Conservation (phyloP, 2,113 vertebrate genomes). For the Solea senegalensis region DNA sequence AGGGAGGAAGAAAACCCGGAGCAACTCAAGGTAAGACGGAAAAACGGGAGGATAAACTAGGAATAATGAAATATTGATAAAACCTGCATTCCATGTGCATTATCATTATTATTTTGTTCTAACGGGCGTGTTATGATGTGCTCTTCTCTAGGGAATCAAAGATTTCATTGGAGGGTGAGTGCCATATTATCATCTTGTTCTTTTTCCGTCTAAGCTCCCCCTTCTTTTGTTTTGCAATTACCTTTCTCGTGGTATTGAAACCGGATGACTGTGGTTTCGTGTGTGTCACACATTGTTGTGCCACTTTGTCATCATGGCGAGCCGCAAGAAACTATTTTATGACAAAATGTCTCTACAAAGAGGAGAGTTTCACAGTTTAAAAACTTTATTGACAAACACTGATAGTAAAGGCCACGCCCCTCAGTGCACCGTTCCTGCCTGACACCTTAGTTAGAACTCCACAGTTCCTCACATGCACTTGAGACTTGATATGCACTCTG, state of each 20-base stretch:
- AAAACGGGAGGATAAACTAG: neutral
- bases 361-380: no score
- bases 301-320: no score
- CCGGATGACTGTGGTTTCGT: constrained; percentile 24
- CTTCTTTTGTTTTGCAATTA: constrained; percentile 1
- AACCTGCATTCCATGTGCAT: neutral
- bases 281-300: neutral
- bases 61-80: neutral
- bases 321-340: no score
- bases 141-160: constrained; percentile 75
- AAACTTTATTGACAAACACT: neutral
- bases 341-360: no score
- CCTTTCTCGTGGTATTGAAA: neutral
- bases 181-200: neutral
- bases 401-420: neutral
- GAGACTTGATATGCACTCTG: no score
- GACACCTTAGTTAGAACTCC: no score
- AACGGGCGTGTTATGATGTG: constrained; percentile 15
- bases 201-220: neutral
- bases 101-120: constrained; percentile 27
- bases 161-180: constrained; percentile 79
- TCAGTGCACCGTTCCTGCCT: neutral
- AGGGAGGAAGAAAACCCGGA: constrained; percentile 75
- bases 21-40: constrained; percentile 68
- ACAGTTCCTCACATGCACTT: no score